phyloP scores from a whole-genome alignment of 2,113 vertebrate species.

The Eurypyga helias region DNA sequence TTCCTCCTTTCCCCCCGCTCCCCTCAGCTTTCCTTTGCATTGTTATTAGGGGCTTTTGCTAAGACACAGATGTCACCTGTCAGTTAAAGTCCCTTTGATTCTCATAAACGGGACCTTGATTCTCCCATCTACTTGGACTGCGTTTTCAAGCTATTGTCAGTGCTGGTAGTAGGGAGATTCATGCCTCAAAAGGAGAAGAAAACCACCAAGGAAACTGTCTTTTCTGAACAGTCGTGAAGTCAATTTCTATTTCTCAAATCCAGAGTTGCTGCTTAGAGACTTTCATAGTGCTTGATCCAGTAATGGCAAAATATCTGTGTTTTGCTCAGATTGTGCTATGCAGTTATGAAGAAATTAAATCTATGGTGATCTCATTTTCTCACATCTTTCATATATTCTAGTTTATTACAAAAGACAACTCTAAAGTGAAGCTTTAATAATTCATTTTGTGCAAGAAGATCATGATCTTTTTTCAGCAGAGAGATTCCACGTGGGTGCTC shows the following conservation, averaged over 20 bases:
- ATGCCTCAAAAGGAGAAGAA: neutral
- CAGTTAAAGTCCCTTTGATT: neutral
- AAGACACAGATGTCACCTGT: neutral
- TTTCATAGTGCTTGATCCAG: neutral
- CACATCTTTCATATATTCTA: neutral
- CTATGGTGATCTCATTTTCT: neutral
- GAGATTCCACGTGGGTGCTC: neutral
- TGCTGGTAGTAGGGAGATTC: neutral
- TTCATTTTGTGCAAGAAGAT: neutral
- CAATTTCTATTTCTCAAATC: neutral
- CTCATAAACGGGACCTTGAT: neutral
- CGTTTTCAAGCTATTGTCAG: neutral
- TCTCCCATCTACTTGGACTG: neutral
- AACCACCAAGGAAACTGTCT: neutral
- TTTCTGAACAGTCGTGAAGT: neutral
- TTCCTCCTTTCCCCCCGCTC: neutral
- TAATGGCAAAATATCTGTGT: neutral
- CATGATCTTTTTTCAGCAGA: neutral
- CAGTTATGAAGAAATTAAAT: neutral
- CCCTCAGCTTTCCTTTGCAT: neutral
- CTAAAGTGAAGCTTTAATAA: neutral
- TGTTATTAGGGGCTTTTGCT: neutral
- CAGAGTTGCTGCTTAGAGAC: neutral
- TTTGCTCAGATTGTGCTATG: neutral
- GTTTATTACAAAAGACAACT: neutral